These are phyloP conservation scores for Cheilosia variabilis DNA, from an alignment of 2,888 invertebrate species.

Conservation along the genomic window DNA sequence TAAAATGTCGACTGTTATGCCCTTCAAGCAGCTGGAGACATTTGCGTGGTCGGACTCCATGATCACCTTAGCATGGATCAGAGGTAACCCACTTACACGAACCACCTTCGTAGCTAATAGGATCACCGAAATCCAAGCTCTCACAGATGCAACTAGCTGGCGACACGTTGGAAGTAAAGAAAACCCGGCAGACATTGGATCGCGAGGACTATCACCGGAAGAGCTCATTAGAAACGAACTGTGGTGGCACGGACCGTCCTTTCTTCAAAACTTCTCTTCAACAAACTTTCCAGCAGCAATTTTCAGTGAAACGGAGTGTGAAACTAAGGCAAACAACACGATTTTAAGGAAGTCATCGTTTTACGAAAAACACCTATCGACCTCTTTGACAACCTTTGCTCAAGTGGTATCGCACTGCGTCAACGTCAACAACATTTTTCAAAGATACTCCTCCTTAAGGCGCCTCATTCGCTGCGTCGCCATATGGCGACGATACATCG, in stretches of 20 bases:
- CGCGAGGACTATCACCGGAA: constrained; percentile 15
- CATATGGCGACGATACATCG: not conserved
- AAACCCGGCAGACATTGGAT: constrained; percentile 24
- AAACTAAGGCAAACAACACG: not conserved
- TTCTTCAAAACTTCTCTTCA: not conserved
- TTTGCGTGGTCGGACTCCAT: not conserved
- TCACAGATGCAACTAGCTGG: not conserved
- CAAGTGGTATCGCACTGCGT: constrained; percentile 2
- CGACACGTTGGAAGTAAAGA: constrained; percentile 5
- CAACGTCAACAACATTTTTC: not conserved
- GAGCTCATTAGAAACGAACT: constrained; percentile 4
- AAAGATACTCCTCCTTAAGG: not conserved
- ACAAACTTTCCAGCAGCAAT: not conserved
- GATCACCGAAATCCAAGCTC: constrained; percentile 3
- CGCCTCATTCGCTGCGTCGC: not conserved
- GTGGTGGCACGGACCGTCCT: not conserved
- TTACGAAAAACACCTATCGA: not conserved
- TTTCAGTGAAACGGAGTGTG: not conserved
- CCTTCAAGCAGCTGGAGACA: not conserved
- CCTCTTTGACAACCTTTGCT: not conserved
- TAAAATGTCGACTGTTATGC: not conserved
- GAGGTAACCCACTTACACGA: not conserved
- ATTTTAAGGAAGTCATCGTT: not conserved
- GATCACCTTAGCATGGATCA: not conserved
- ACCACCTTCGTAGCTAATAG: not conserved